Evolutionary conservation across 2,888 invertebrate genomes (phyloP).

Genomic region (Diplazon laetatorius): DNA sequence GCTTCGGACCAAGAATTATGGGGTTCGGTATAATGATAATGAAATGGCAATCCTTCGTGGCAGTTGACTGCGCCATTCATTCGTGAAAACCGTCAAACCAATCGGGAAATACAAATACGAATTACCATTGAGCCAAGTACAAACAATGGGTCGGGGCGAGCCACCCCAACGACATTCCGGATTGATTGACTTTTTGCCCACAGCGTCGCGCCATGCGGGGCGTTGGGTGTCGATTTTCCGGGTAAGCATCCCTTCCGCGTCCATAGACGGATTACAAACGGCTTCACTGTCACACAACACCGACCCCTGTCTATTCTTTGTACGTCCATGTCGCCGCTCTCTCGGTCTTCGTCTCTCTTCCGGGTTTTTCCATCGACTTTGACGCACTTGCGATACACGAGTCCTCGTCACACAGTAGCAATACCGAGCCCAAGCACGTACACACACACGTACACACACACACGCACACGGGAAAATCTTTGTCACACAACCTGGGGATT

Average conservation of each 20-base stretch:
- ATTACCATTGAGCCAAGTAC: conserved; percentile 79
- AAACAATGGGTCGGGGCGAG: conserved; percentile 75
- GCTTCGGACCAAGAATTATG: conserved; percentile 25
- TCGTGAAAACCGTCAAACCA: conserved; percentile 38
- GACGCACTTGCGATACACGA: no score
- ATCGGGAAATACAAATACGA: conserved; percentile 79
- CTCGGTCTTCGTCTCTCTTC: conserved; percentile 6
- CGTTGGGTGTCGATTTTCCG: conserved; percentile 47
- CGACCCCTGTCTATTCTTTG: conserved; percentile 5
- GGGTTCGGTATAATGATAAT: conserved; percentile 57
- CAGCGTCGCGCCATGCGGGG: conserved; percentile 29
- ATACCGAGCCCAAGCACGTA: conserved; percentile 35
- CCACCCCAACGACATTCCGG: conserved; percentile 45
- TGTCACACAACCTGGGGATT: conserved; percentile 67
- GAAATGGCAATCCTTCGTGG: conserved; percentile 53
- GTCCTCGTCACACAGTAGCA: not conserved
- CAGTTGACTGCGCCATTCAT: conserved; percentile 42
- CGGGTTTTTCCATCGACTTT: conserved; percentile 6
- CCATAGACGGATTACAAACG: conserved; percentile 36
- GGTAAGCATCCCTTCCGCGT: conserved; percentile 25
- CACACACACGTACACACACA: conserved; percentile 20
- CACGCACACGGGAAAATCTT: not conserved
- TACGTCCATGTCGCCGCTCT: not conserved
- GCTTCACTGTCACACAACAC: conserved; percentile 13
- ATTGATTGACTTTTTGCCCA: conserved; percentile 80